Percentiles rank a stretch among this genome's conserved stretches.
These are phyloP conservation scores for Conchocele bisecta DNA, from an alignment of 2,888 invertebrate species.

Conservation along the genomic window DNA sequence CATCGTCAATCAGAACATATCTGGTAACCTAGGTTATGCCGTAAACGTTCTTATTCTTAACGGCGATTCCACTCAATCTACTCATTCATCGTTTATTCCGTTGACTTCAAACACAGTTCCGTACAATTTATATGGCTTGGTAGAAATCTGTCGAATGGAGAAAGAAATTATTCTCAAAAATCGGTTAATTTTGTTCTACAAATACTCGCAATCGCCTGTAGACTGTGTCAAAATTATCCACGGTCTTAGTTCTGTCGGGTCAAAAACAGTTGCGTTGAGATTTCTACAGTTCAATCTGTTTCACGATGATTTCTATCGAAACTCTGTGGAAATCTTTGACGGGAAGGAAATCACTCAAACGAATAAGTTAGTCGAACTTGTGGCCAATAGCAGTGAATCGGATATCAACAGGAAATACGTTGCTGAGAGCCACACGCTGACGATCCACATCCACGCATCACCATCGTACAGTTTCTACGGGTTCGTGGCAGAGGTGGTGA, in stretches of 20 bases:
- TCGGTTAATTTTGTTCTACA: constrained; percentile 95
- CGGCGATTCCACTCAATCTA: constrained; percentile 89
- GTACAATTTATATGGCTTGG: constrained; percentile 95
- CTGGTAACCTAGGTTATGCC: constrained; percentile 93
- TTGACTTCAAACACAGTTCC: constrained; percentile 89
- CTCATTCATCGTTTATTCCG: constrained; percentile 92
- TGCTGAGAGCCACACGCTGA: constrained; percentile 84
- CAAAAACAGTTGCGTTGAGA: constrained; percentile 93
- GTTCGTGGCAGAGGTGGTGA: constrained; percentile 98
- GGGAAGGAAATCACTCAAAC: constrained; percentile 92
- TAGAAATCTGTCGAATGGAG: constrained; percentile 97
- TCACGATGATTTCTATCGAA: constrained; percentile 84
- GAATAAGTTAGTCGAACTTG: constrained; percentile 63
- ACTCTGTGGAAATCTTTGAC: constrained; percentile 93
- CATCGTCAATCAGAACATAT: constrained; percentile 83
- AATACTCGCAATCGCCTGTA: constrained; percentile 97
- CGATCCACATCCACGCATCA: constrained; percentile 95
- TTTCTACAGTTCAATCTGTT: constrained; percentile 81
- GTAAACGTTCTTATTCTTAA: constrained; percentile 94
- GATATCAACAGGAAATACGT: constrained; percentile 66
- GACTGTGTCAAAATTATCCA: constrained; percentile 98
- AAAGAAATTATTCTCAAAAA: constrained; percentile 96
- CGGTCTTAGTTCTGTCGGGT: constrained; percentile 87
- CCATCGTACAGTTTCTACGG: constrained; percentile 96
- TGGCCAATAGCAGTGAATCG: constrained; percentile 66